These are phyloP conservation scores for Callipepla squamata DNA, from an alignment of 2,113 vertebrate genomes.

Conservation along the genomic window DNA sequence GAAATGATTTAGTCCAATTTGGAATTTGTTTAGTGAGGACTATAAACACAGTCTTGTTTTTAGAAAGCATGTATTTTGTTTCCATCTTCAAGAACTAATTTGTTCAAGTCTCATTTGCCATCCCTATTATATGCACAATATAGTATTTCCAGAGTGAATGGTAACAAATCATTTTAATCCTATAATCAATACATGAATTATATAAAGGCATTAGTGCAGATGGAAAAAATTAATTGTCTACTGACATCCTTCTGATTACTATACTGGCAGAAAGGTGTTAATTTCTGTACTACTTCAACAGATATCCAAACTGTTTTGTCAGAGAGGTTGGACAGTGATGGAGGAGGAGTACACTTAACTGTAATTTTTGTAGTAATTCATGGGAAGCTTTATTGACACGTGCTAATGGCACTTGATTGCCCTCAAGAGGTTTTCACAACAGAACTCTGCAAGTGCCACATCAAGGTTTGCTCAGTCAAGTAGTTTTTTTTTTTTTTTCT, in stretches of 20 bases:
- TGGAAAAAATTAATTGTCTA: conserved; percentile 87
- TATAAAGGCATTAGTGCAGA: conserved; percentile 80
- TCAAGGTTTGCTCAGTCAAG: conserved; percentile 79
- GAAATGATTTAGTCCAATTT: background rate
- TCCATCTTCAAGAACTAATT: background rate
- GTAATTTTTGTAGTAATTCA: conserved; percentile 81
- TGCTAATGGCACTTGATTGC: conserved; percentile 83
- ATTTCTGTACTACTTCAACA: conserved; percentile 84
- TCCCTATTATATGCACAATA: background rate
- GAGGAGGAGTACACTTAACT: conserved; percentile 72
- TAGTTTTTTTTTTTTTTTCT: conserved; percentile 74
- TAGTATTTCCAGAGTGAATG: background rate
- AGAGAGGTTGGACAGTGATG: conserved; percentile 80
- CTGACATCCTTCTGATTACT: conserved; percentile 83
- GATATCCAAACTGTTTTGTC: conserved; percentile 84
- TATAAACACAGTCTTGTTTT: background rate
- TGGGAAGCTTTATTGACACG: conserved; percentile 81
- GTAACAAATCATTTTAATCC: conserved; percentile 49
- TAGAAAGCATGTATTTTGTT: background rate
- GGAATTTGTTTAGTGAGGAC: background rate
- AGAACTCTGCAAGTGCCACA: conserved; percentile 72
- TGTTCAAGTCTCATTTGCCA: background rate
- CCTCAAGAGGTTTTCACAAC: conserved; percentile 87
- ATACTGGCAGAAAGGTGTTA: conserved; percentile 84
- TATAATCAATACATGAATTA: conserved; percentile 87